Base-by-base conservation (phyloP, 2,888 invertebrate species). In the Pollenia amentaria region DNA sequence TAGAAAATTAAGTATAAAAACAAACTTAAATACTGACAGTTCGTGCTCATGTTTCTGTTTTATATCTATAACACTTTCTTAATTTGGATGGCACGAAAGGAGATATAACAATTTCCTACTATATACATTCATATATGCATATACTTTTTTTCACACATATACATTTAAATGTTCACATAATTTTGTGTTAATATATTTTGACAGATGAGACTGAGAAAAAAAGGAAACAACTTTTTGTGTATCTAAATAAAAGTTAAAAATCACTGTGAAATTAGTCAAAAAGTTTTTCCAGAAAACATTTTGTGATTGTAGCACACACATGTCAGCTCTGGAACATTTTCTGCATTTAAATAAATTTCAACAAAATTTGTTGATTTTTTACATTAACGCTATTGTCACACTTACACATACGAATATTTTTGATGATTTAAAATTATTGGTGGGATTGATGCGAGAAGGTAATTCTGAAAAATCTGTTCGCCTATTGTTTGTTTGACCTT, bases 161-260 rank as follows among this genome's bases (percentile, higher is more conserved):
- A 0, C 21, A 12, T 55, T 21, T 29, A 11, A 12, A 21, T 21
- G 55, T 38, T 29, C 6, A 57, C 38, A 57, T 3, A 14, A 57
- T 57, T 14, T 57, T 29, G 29, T 57, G 57, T 57, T 29, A 57
- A 57, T 57, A 29, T 29, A 57, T 57, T 57, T 57, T 57, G 57
- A 57, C 38, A 57, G 29, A 57, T 38, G 57, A 38, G 57, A 29
- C 29, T 14, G 57, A 4, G 29, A 57, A 29, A 57, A 57, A 57
- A 38, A 57, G 57, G 57, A 57, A n/a, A 38, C 38, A 57, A n/a
- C 14, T n/a, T 57, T 29, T 57, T 57, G 14, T 57, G 29, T 16
- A 1, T 70, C 1, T 60, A 29, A 48, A 40, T 12, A 29, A 60
- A 73, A 44, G 44, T 57, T 29, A 29, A 10, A 55, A n/a, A 21